These are phyloP conservation scores for Pangasianodon gigas DNA, from an alignment of 2,113 vertebrate species.

Conservation along the genomic window DNA sequence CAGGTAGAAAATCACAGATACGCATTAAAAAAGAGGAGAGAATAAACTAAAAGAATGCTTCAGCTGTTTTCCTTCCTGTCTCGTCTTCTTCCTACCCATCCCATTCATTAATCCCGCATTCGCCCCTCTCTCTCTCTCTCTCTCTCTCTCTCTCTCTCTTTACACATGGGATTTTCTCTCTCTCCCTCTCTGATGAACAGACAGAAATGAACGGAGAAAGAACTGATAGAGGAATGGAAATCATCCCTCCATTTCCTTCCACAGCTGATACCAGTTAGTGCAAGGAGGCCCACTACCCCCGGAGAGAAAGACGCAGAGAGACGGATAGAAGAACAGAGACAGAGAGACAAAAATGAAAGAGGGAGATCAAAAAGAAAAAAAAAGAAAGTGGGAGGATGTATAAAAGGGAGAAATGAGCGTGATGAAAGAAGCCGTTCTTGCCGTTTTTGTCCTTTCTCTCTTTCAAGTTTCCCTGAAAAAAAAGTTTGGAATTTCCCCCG, in stretches of 20 bases:
- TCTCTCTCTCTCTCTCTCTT: conserved; percentile 30
- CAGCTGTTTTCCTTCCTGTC: conserved; percentile 53
- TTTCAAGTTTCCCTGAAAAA: conserved; percentile 47
- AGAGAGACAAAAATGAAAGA: conserved; percentile 34
- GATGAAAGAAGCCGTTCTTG: conserved; percentile 38
- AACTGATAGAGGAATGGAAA: conserved; percentile 68
- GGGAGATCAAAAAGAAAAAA: conserved; percentile 45
- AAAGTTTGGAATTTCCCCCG: conserved; percentile 50
- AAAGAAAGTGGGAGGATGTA: conserved; percentile 36
- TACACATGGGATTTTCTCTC: conserved; percentile 57
- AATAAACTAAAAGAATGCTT: conserved; percentile 62
- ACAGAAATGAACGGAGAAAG: conserved; percentile 33
- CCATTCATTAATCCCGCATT: conserved; percentile 23
- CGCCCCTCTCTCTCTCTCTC: conserved; percentile 43
- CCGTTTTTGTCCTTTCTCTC: conserved; percentile 58
- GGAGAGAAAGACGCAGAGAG: conserved; percentile 42
- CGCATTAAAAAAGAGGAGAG: conserved; percentile 49
- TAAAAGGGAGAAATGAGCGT: conserved; percentile 46
- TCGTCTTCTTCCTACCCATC: neutral
- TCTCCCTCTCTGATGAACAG: conserved; percentile 10
- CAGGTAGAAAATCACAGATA: conserved; percentile 48
- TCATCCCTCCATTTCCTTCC: conserved; percentile 72
- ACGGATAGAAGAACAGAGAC: conserved; percentile 19
- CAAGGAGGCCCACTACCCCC: conserved; percentile 56
- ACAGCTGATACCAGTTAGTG: conserved; percentile 73